These are phyloP conservation scores for Microctonus brassicae DNA, from an alignment of 2,888 invertebrate genomes.

Conservation along the genomic window DNA sequence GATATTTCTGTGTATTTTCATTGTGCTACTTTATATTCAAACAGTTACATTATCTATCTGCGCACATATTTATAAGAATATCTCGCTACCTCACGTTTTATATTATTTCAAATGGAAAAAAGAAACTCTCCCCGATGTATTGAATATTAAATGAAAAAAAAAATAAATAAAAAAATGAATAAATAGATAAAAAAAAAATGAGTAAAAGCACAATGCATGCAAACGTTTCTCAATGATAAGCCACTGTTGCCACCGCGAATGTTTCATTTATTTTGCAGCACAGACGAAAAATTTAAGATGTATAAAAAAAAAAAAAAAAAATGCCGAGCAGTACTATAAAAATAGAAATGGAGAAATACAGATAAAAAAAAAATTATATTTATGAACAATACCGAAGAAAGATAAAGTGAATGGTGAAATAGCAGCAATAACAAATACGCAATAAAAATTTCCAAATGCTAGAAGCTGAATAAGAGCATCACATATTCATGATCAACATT, in stretches of 20 bases:
- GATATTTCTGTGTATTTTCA: not conserved
- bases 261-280: not conserved
- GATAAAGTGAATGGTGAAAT: not conserved
- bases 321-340: not conserved
- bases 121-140: not conserved
- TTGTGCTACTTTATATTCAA: not conserved
- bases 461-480: conserved; percentile 25
- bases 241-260: not conserved
- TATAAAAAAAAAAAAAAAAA: not conserved
- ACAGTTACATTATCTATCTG: not conserved
- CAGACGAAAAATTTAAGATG: not conserved
- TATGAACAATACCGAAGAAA: not conserved
- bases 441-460: not conserved
- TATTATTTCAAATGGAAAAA: not conserved
- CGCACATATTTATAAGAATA: not conserved
- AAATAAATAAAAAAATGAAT: not conserved
- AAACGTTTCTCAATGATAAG: not conserved
- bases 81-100: not conserved
- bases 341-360: not conserved
- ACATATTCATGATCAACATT: conserved; percentile 46
- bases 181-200: not conserved
- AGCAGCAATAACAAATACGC: not conserved
- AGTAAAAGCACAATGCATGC: not conserved
- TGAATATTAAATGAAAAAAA: too few species aligned
- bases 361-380: not conserved